Evolutionary conservation across 2,797 vertebrate species (phyloP).

Genomic region (Anniella stebbinsi): DNA sequence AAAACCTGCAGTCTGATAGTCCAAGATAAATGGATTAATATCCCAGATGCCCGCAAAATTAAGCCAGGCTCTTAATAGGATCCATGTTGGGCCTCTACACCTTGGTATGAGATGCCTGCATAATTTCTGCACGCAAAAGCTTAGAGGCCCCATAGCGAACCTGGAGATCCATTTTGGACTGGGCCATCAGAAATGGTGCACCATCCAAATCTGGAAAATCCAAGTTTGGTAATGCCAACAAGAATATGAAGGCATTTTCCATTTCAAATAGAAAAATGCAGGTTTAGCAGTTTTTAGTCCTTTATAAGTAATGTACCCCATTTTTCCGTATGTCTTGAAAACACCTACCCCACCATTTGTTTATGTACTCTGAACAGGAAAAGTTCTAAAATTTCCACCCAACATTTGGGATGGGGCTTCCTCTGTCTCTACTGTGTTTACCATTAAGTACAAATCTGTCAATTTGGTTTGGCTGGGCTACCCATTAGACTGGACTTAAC

Average conservation of each 20-base stretch:
- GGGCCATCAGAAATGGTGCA: not conserved
- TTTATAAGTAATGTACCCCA: not conserved
- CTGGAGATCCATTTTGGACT: not conserved
- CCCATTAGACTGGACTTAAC: not conserved
- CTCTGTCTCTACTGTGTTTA: not conserved
- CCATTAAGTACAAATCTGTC: not conserved
- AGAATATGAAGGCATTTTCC: not conserved
- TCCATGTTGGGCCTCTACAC: not conserved
- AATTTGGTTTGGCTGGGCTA: not conserved
- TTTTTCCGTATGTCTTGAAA: not conserved
- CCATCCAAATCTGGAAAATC: not conserved
- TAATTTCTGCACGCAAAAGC: not conserved
- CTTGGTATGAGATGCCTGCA: not conserved
- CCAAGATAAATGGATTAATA: not conserved
- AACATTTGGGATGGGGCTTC: not conserved
- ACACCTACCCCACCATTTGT: not conserved
- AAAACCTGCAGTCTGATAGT: too few relatives aligned
- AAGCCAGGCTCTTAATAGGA: not conserved
- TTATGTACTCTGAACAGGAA: not conserved
- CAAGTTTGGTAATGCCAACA: not conserved
- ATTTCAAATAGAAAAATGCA: not conserved
- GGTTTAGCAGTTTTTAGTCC: not conserved
- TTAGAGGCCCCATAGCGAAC: not conserved
- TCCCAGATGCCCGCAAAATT: not conserved
- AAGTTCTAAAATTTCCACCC: not conserved